Conservation (phyloP, 2,113 vertebrate species). For the Anoplopoma fimbria region DNA sequence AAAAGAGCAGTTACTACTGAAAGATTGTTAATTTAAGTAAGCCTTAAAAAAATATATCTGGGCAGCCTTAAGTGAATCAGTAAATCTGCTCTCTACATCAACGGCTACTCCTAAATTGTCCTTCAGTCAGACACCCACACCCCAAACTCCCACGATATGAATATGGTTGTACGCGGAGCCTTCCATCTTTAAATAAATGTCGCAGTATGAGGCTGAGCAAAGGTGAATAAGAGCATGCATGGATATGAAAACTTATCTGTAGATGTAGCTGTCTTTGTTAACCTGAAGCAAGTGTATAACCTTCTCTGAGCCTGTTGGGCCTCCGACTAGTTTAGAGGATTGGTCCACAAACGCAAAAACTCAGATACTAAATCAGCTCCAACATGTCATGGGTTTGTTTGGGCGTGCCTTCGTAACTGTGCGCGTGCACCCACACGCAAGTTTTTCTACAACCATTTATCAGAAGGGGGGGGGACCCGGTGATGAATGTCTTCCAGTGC, state of each 20-base stretch:
- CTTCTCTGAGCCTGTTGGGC: background rate
- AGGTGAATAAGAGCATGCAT: background rate
- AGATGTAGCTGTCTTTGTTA: background rate
- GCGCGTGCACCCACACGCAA: constrained; percentile 4
- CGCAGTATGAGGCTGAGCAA: background rate
- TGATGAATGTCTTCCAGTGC: constrained; percentile 61
- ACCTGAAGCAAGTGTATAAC: constrained; percentile 8
- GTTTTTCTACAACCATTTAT: constrained; percentile 65
- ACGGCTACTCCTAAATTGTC: background rate
- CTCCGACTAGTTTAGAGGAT: constrained; percentile 10
- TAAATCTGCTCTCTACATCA: constrained; percentile 2
- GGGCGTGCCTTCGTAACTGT: constrained; percentile 25
- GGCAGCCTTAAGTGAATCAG: background rate
- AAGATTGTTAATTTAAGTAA: constrained; percentile 12
- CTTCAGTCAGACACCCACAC: constrained; percentile 11
- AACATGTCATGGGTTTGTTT: constrained; percentile 32
- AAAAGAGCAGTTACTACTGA: constrained; percentile 19
- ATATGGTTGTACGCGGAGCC: background rate
- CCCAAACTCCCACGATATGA: background rate
- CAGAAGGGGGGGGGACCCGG: constrained; percentile 31
- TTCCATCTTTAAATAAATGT: background rate
- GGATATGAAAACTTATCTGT: background rate
- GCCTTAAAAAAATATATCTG: background rate
- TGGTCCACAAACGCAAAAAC: constrained; percentile 37
- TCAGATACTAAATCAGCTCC: constrained; percentile 47